Evolutionary conservation across 1,140 invertebrate species (phyloP).

Genomic region (Patella vulgata): DNA sequence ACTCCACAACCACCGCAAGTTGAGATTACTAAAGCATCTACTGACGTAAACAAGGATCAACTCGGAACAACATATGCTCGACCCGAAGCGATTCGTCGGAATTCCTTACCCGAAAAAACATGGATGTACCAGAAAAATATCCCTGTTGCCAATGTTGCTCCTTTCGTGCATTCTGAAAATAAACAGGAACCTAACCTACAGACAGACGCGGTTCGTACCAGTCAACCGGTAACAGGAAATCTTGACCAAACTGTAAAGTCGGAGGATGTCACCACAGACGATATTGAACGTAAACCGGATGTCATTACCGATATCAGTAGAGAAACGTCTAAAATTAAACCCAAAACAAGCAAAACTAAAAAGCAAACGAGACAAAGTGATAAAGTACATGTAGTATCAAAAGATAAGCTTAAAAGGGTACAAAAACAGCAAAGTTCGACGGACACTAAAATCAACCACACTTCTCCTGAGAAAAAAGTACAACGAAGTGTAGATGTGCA

Average conservation of each 20-base stretch:
- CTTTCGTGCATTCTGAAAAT: slow-evolving; percentile 45
- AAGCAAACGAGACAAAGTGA: too few relatives aligned
- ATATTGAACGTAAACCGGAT: neutral
- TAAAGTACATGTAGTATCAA: too few relatives aligned
- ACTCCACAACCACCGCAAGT: neutral
- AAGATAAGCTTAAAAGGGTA: too few relatives aligned
- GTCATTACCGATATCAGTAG: neutral
- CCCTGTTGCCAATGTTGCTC: slow-evolving; percentile 55
- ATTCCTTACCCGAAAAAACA: slow-evolving; percentile 29
- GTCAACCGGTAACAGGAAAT: neutral
- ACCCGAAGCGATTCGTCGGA: slow-evolving; percentile 24
- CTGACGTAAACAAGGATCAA: neutral
- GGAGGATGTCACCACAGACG: neutral
- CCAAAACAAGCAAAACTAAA: neutral
- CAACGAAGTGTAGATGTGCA: too few relatives aligned
- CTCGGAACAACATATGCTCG: slow-evolving; percentile 5
- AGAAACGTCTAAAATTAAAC: neutral
- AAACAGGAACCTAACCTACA: slow-evolving; percentile 1
- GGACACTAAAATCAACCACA: neutral
- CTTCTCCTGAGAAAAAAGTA: neutral
- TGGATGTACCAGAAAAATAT: slow-evolving; percentile 48
- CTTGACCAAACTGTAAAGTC: neutral
- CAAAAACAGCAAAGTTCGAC: too few relatives aligned
- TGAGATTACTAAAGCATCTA: neutral
- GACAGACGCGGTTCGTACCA: neutral